These are phyloP conservation scores for Desmophyllum pertusum DNA, from an alignment of 92 coral and sea anemone genomes.

Conservation along the genomic window DNA sequence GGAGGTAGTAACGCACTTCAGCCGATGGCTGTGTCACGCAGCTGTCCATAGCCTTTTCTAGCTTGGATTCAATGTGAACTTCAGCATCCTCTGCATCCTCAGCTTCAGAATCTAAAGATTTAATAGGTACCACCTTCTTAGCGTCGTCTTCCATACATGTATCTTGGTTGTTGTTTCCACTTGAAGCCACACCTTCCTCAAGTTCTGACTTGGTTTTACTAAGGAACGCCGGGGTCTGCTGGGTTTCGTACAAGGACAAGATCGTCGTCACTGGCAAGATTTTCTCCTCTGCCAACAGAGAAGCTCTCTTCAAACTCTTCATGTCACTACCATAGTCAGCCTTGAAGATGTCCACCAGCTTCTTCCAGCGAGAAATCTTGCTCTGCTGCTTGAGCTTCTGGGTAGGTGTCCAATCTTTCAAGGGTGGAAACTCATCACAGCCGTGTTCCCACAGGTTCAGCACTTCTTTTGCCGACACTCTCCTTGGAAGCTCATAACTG, in stretches of 20 bases:
- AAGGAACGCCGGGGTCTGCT: conserved; percentile 91
- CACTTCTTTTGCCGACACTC: conserved; percentile 92
- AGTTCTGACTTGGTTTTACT: conserved; percentile 48
- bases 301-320: conserved; percentile 83
- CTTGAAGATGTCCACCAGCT: conserved; percentile 90
- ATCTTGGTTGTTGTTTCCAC: conserved; percentile 23
- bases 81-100: conserved; percentile 43
- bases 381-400: conserved; percentile 91
- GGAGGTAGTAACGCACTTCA: conserved; percentile 87
- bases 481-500: conserved; percentile 79
- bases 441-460: conserved; percentile 96
- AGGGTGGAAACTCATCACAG: conserved; percentile 88
- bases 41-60: conserved; percentile 5
- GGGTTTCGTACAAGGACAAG: conserved; percentile 91
- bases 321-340: conserved; percentile 84
- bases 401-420: conserved; percentile 95
- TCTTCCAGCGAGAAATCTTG: conserved; percentile 87
- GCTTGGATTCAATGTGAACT: conserved; percentile 41
- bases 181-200: conserved; percentile 21
- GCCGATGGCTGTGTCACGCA: conserved; percentile 33
- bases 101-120: conserved; percentile 24
- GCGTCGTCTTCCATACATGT: conserved; percentile 40
- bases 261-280: conserved; percentile 96
- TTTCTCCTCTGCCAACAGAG: conserved; percentile 89
- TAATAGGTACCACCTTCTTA: neutral